Evolutionary conservation across 2,888 invertebrate species (phyloP), one percentile per base, ranked within the genome.

Genomic region (Tipula helvola): DNA sequence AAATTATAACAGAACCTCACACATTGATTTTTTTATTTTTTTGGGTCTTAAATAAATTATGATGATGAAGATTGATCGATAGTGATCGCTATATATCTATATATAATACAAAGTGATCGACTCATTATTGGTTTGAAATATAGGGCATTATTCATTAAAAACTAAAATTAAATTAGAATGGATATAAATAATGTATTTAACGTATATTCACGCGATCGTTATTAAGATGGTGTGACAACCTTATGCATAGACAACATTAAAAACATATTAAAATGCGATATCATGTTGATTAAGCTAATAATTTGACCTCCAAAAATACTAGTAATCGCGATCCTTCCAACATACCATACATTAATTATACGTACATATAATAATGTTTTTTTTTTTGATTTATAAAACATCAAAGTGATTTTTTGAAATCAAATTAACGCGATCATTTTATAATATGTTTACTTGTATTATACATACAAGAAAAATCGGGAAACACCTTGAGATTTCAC

Each of bases 1-100:
- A 36, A 84, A 84, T 84, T 39, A 84, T 39, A 84, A 39, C 84
- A 84, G 84, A 84, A 84, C 84, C 84, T 84, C 84, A 84, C 84
- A 84, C 84, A 84, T 84, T 84, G 84, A 39, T 84, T 84, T 18
- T 18, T 28, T 28, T 57, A 16, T 16, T 57, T 57, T 71, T 71
- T 12, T 7, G 71, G 71, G 28, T 28, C 71, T 71, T 71, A 71
- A 71, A 71, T 71, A 71, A 71, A 71, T 71, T 71, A 71, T 71
- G 71, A 71, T 71, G 71, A 71, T 71, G 71, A 71, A 71, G 71
- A 71, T 71, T 71, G 71, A 71, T 71, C 71, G 71, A 71, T 71
- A 71, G 71, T 71, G 71, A 71, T 71, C 71, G 28, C 71, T 18
- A 8, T 71, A 71, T 71, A 57, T 28, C 28, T 57, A 16, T 13